Evolutionary conservation across 2,888 invertebrate species (phyloP), one percentile per base, ranked within the genome.

Genomic region (Caenorhabditis sp.): DNA sequence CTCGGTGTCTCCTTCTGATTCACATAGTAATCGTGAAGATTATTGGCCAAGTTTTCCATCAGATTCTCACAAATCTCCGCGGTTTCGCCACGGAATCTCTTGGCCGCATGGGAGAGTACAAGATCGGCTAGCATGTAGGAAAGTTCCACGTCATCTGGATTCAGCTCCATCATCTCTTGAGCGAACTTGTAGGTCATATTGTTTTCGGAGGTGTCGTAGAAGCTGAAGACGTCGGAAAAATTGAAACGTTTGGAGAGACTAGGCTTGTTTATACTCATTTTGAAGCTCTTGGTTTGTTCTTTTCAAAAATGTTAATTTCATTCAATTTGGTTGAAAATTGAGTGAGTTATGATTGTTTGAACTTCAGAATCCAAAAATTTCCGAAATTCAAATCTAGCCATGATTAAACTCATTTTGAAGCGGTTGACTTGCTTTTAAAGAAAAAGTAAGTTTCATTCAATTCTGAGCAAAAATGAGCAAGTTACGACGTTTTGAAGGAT

Each of bases 21-120:
- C 12, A 69, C 58, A 59, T 76, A 76, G 26, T 76, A 76, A 4
- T 76, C 58, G 31, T 76, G 76, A 7, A 76, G 59, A 28, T 68
- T 16, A 41, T 76, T 59, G 4, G 51, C 68, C 10, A 76, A 41
- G 1, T 24, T 26, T 14, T 76, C 38, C 35, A 49, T 24, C 8
- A 76, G 26, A 19, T 38, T 35, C 6, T 69, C 76, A 26, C 68
- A 44, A n/a, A 69, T 61, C 14, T 76, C 58, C 28, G 59, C 61
- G 19, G 61, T 76, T 38, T 76, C 61, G 7, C 76, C 76, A 24
- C 51, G 68, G 12, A 58, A 58, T 35, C 59, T n/a, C 8, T 61
- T 41, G 2, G 68, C 68, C 14, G 69, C 76, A 24, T 76, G 49
- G n/a, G 26, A 49, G 4, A 76, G 22, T 0, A 24, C 47, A 3